Evolutionary conservation across 2,113 vertebrate species (phyloP).

Genomic region (Boulengeromyrus knoepffleri): DNA sequence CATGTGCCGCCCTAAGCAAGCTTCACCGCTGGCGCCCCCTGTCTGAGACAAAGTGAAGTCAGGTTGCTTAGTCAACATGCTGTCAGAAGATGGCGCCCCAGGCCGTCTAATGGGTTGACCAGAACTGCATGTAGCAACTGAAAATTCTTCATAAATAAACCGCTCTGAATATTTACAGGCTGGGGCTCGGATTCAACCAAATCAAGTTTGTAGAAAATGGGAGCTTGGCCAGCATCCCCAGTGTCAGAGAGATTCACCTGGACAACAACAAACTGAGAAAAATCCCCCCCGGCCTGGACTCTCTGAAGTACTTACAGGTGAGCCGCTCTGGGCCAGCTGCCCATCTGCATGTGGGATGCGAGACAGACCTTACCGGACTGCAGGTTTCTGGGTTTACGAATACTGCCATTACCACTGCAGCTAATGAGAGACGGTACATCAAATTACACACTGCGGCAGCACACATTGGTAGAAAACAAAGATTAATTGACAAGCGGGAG

Average conservation of each 20-base stretch:
- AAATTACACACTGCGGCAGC: neutral
- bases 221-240: constrained; percentile 73
- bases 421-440: neutral
- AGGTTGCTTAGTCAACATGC: neutral
- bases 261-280: constrained; percentile 88
- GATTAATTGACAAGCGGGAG: neutral
- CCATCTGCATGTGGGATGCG: neutral
- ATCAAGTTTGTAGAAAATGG: constrained; percentile 91
- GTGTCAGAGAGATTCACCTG: constrained; percentile 82
- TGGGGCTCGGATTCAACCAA: constrained; percentile 85
- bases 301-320: constrained; percentile 89
- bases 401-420: neutral
- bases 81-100: neutral
- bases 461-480: neutral
- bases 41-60: neutral
- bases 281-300: constrained; percentile 74
- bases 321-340: neutral
- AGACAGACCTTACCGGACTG: neutral
- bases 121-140: neutral
- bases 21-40: neutral
- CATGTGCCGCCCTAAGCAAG: neutral
- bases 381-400: neutral
- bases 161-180: constrained; percentile 52
- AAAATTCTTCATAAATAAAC: neutral
- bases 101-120: neutral